Base-by-base conservation (phyloP, 2,888 invertebrate genomes). In the Prionchulus punctatus region DNA sequence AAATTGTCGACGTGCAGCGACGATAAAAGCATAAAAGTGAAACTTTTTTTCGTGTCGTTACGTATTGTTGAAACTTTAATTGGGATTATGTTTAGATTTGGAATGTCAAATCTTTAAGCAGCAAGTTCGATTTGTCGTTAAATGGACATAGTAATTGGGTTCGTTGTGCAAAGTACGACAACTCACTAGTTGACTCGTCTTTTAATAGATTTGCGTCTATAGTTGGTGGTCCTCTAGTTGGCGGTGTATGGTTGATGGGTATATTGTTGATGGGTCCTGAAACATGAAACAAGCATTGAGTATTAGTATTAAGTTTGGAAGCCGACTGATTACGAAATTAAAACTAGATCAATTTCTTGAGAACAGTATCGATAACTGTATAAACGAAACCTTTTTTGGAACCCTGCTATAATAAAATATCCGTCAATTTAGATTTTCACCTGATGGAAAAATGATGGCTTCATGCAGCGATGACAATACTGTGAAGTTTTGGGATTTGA, bases 401-500 rank as follows among this genome's bases (percentile, higher is more conserved):
- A n/a, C n/a, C n/a, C n/a, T n/a, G n/a, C n/a, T n/a, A n/a, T n/a
- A n/a, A n/a, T n/a, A n/a, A n/a, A n/a, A n/a, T n/a, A n/a, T n/a
- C n/a, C n/a, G n/a, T n/a, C n/a, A n/a, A n/a, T n/a, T 36, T 36
- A 45, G 45, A 23, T 45, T n/a, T 45, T 45, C 45, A n/a, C 23
- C 23, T 7, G 45, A 45, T 45, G 12, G 18, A 12, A 4, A 45
- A 12, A 45, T n/a, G 79, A 72, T 87, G 53, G 70, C 85, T 30
- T 85, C 86, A 43, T 82, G 83, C 15, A 84, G 85, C 0, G 84
- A 87, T 74, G 87, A 88, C 66, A 88, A 88, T 76, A 80, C 80
- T 54, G 73, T 86, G 0, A 88, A 88, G 71, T 65, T 86, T 36
- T 67, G 67, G 63, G 49, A 57, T 2, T 55, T 53, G 27, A 49